Percentiles rank a stretch among this genome's conserved stretches.
Conservation (phyloP, 1,140 invertebrate species). For the Episyrphus balteatus region DNA sequence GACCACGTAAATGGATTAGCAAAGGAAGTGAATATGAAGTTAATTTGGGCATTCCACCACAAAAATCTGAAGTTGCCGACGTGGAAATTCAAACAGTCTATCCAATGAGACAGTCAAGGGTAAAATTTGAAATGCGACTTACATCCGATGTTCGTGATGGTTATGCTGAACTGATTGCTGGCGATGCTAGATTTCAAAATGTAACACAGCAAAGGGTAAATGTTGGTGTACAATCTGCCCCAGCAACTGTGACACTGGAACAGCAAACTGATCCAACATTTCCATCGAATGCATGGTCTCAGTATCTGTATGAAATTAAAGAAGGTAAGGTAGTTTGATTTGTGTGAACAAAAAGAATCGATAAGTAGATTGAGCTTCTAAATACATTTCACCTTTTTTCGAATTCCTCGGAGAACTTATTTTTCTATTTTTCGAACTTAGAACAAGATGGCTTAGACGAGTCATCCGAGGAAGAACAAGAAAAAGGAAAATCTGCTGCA, state of each 20-base stretch:
- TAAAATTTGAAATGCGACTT: slow-evolving; percentile 35
- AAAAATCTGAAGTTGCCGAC: slow-evolving; percentile 46
- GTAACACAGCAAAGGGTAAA: slow-evolving; percentile 45
- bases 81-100: slow-evolving; percentile 52
- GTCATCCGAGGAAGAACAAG: slow-evolving; percentile 18
- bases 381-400: not conserved
- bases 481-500: slow-evolving; percentile 4
- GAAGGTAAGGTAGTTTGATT: slow-evolving; percentile 21
- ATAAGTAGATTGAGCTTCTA: not conserved
- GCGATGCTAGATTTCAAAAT: slow-evolving; percentile 44
- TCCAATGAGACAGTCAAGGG: slow-evolving; percentile 41
- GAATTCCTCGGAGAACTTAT: not conserved
- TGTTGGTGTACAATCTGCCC: slow-evolving; percentile 40
- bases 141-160: slow-evolving; percentile 49
- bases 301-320: slow-evolving; percentile 42
- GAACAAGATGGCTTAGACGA: slow-evolving; percentile 24
- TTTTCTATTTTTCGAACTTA: slow-evolving; percentile 9
- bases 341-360: not conserved
- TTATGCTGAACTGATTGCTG: slow-evolving; percentile 49
- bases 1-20: slow-evolving; percentile 48
- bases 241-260: slow-evolving; percentile 33
- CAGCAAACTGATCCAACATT: slow-evolving; percentile 54
- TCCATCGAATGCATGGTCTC: slow-evolving; percentile 54
- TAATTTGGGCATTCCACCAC: slow-evolving; percentile 40
- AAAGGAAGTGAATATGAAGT: slow-evolving; percentile 54